Conservation (phyloP, 2,888 invertebrate genomes). For the Helleia helle region DNA sequence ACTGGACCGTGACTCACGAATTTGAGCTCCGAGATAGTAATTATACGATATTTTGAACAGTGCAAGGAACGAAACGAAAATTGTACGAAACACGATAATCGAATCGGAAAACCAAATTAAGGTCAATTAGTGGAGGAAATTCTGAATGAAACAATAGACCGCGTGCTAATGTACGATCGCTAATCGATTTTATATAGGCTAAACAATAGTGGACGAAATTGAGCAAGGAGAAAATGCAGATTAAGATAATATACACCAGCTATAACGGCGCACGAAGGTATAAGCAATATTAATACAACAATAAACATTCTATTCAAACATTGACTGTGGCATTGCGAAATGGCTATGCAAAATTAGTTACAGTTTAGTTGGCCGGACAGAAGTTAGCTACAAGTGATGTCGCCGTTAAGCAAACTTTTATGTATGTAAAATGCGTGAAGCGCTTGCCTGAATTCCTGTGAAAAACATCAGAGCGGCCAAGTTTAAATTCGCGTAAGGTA, state of each 20-base stretch:
- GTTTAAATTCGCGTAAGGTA: too few species aligned
- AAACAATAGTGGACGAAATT: not conserved
- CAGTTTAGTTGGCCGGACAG: too few species aligned
- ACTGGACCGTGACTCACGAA: slow-evolving; percentile 69
- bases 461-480: too few species aligned
- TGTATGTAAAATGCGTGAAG: too few species aligned
- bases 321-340: not conserved
- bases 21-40: slow-evolving; percentile 66
- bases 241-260: not conserved
- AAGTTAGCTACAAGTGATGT: too few species aligned
- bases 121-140: slow-evolving; percentile 32
- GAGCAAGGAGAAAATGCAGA: not conserved
- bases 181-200: not conserved
- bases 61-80: slow-evolving; percentile 26
- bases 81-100: slow-evolving; percentile 28
- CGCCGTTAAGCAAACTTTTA: too few species aligned
- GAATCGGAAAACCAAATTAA: slow-evolving; percentile 47
- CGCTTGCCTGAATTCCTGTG: too few species aligned
- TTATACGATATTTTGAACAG: slow-evolving; percentile 58
- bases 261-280: not conserved
- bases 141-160: slow-evolving; percentile 16
- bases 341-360: too few species aligned
- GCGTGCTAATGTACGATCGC: slow-evolving; percentile 11
- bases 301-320: not conserved
- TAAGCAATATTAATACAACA: slow-evolving; percentile 1